Base-by-base conservation (phyloP, 2,797 vertebrate genomes). In the Labeo calbasu region DNA sequence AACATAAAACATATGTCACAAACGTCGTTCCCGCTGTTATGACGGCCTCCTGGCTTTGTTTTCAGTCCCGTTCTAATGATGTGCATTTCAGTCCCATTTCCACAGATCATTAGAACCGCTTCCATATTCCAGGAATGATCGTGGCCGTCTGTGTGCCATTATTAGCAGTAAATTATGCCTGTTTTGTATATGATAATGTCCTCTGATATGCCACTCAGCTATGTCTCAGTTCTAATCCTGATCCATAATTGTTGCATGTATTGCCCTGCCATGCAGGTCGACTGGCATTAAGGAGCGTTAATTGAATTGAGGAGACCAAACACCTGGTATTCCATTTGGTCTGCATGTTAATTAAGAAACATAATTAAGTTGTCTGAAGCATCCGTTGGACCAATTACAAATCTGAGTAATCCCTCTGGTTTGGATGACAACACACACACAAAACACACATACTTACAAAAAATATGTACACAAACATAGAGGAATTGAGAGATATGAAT, bases 281-380 rank as follows among this genome's bases (percentile, higher is more conserved):
- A 61, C 73, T 69, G 59, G 79, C 82, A 55, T 73, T 87, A 83
- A 79, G 59, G 57, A 82, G 25, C 32, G 15, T 48, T 87, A 87
- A 86, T 75, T 89, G 86, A 86, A 86, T 86, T 73, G 77, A 63
- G 68, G 5, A 85, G 53, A 68, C 43, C 84, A 61, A 83, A 84
- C 84, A 84, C 77, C 86, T 87, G 86, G 55, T 82, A 65, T 89
- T 87, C 82, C 83, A 77, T 84, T 79, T 84, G 79, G 79, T 79
- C 63, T 86, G 79, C 86, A 82, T 88, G 84, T 86, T 85, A 87
- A 89, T 89, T 77, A 86, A 66, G 72, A 23, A 36, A 50, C 57
- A 57, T 87, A 86, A 89, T 87, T 77, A 85, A 85, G 86, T 83
- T 86, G 79, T 87, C 79, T 76, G 51, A 83, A 82, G 23, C 69